Conservation (phyloP, 2,797 vertebrate species). For the Hypotaenidia philippensis region DNA sequence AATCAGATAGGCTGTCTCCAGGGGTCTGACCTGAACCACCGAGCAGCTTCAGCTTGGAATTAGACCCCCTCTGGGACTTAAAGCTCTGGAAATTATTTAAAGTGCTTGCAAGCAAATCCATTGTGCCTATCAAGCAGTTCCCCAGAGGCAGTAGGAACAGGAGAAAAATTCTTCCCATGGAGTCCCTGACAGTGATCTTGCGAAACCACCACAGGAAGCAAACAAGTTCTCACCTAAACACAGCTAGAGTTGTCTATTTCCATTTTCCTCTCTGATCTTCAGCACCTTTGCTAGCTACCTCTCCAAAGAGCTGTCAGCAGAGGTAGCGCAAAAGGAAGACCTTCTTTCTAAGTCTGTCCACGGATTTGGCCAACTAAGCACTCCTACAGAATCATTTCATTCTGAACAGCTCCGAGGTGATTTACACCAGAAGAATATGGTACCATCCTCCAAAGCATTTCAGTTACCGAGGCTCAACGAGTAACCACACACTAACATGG, state of each 20-base stretch:
- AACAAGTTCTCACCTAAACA: conserved; percentile 45
- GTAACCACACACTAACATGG: neutral
- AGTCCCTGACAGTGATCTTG: conserved; percentile 42
- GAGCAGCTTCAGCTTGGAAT: conserved; percentile 30
- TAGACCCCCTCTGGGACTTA: conserved; percentile 46
- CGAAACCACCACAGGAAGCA: conserved; percentile 44
- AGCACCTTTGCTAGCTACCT: conserved; percentile 23
- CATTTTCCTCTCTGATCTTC: conserved; percentile 21
- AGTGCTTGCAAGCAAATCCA: conserved; percentile 62
- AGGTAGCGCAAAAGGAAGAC: neutral
- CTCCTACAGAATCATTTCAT: neutral
- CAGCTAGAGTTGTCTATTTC: conserved; percentile 39
- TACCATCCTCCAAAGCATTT: neutral
- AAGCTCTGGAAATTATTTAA: conserved; percentile 66
- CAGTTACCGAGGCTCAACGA: neutral
- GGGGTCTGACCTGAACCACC: conserved; percentile 38
- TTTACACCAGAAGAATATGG: neutral
- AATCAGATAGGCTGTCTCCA: neutral
- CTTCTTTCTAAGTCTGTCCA: neutral
- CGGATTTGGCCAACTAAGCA: neutral
- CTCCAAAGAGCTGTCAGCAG: conserved; percentile 26
- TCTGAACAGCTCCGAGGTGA: neutral
- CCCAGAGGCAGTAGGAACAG: conserved; percentile 24
- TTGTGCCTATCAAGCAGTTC: conserved; percentile 52
- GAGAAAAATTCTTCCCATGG: conserved; percentile 12